Conservation (phyloP, 2,113 vertebrate species). For the Xiphias gladius region DNA sequence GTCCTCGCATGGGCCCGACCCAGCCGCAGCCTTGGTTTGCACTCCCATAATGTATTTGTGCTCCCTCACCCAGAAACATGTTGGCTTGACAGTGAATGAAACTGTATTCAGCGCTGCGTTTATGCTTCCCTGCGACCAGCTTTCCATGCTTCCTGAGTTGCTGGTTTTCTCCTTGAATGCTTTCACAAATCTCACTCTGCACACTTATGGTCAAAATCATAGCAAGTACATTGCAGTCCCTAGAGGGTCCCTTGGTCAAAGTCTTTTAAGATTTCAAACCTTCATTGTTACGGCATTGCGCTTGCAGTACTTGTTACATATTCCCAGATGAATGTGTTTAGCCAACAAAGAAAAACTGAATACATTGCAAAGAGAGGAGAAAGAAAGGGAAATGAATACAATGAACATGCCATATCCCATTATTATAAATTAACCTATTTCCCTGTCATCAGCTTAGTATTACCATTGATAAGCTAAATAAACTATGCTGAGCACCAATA, state of each 20-base stretch:
- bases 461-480: not conserved
- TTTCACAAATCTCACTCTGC: conserved; percentile 4
- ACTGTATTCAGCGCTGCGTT: not conserved
- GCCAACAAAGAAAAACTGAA: not conserved
- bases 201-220: not conserved
- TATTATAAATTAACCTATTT: not conserved
- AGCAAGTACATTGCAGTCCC: not conserved
- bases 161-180: conserved; percentile 31
- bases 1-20: conserved; percentile 71
- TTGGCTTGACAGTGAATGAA: conserved; percentile 44
- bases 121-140: conserved; percentile 6
- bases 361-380: not conserved
- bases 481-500: not conserved
- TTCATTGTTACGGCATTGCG: not conserved
- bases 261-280: not conserved
- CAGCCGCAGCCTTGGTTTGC: conserved; percentile 12
- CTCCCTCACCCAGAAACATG: conserved; percentile 7
- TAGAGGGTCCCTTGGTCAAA: not conserved
- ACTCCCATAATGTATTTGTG: conserved; percentile 23
- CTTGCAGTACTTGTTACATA: not conserved
- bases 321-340: not conserved
- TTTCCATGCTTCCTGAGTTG: conserved; percentile 28
- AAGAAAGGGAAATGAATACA: not conserved
- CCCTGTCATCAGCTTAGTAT: not conserved
- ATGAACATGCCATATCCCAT: not conserved